phyloP scores from a whole-genome alignment of 2,797 vertebrate genomes.

The Gallinago solitaria region DNA sequence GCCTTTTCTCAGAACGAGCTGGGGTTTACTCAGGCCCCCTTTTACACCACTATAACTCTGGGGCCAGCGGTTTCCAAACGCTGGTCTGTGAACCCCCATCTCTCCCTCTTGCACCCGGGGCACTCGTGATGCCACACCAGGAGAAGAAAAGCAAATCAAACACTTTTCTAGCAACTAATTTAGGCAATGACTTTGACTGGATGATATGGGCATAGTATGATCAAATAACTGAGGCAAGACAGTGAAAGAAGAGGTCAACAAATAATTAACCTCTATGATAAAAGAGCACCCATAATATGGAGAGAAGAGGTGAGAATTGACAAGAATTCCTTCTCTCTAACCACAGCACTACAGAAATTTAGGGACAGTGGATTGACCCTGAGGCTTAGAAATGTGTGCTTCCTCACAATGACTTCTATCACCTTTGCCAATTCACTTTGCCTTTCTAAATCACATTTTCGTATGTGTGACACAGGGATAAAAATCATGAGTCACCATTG shows the following conservation, averaged over 20 bases:
- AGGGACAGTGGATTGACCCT: not conserved
- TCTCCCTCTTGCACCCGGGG: accelerated
- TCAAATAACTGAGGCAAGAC: not conserved
- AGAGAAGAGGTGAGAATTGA: not conserved
- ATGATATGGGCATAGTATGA: not conserved
- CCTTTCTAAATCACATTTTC: not conserved
- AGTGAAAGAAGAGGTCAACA: not conserved
- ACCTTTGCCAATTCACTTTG: not conserved
- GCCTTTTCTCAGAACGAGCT: not conserved
- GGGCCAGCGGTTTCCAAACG: not conserved
- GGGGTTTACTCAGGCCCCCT: not conserved
- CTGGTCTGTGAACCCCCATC: not conserved
- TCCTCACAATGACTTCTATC: not conserved
- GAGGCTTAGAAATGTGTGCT: not conserved
- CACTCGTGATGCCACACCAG: not conserved
- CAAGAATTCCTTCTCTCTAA: not conserved
- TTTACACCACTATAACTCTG: too few species aligned
- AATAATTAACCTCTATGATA: not conserved
- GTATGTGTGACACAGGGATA: not conserved
- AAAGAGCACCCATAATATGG: not conserved
- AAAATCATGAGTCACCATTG: not conserved
- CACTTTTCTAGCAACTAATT: not conserved
- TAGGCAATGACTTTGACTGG: not conserved
- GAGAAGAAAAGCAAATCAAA: not conserved
- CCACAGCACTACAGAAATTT: not conserved